Base-by-base conservation (phyloP, 2,797 vertebrate species). In the Chiroxiphia lanceolata region DNA sequence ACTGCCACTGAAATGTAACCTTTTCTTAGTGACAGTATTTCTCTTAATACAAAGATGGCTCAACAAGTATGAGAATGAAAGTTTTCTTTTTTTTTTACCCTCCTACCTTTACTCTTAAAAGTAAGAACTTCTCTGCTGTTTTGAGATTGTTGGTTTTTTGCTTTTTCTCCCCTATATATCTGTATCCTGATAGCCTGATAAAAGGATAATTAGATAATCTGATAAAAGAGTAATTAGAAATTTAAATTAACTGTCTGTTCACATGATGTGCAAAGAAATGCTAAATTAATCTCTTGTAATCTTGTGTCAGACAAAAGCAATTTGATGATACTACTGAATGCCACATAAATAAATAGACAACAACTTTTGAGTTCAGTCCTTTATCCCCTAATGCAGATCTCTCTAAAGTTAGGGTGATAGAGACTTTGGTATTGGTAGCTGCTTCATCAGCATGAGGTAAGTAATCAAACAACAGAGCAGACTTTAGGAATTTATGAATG, bases 261-360 rank as follows among this genome's bases (percentile, higher is more conserved):
- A 74, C 17, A 15, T 57, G 27, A 36, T 48, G 8, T 70, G 36
- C 29, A 45, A 91, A 88, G 31, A 88, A 87, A 45, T 34, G 14
- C 45, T 80, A 38, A 84, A 82, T 82, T 89, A 89, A 68, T 74
- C 23, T 79, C 29, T 83, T 12, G 15, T 81, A 75, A 64, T 75
- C 45, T 51, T 81, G 1, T 71, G 22, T 72, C 13, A 72, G 51
- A 38, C 48, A 69, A 86, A 86, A 9, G 6, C 13, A 65, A 33
- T 72, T 76, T 79, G 59, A 89, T 59, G 34, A 38, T 61, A 31
- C 19, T 61, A 25, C 25, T 23, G 29, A 50, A 13, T 81, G 61
- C 17, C 15, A 48, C 50, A 19, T 67, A 69, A 64, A 45, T 56
- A 74, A 83, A 51, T 26, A 26, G 16, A n/a, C 4, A 60, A 1